Evolutionary conservation across 1,140 invertebrate species (phyloP).

Genomic region (Cherax quadricarinatus): DNA sequence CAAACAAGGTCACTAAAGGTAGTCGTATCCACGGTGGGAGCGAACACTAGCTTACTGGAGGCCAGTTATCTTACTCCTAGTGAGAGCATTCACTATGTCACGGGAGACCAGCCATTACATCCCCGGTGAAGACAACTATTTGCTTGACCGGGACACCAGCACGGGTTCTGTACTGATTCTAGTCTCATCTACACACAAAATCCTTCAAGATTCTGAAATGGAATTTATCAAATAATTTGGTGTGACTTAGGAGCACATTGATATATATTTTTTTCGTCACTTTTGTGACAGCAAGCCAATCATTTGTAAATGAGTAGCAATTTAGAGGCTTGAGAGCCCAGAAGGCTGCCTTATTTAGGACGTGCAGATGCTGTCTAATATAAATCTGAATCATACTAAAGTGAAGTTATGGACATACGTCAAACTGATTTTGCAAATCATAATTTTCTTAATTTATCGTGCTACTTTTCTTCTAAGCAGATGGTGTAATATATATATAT

Average conservation of each 20-base stretch:
- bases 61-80: neutral
- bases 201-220: slow-evolving; percentile 69
- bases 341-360: slow-evolving; percentile 7
- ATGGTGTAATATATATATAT: slow-evolving; percentile 4
- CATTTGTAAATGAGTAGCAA: slow-evolving; percentile 25
- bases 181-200: slow-evolving; percentile 67
- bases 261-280: slow-evolving; percentile 14
- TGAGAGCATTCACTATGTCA: neutral
- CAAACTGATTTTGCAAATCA: neutral
- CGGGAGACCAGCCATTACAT: neutral
- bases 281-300: slow-evolving; percentile 41
- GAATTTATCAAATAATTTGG: slow-evolving; percentile 31
- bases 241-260: slow-evolving; percentile 11
- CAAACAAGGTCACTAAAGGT: neutral
- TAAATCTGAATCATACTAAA: neutral
- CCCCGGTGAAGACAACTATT: neutral
- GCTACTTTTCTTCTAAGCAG: no score
- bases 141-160: slow-evolving; percentile 64
- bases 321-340: slow-evolving; percentile 42
- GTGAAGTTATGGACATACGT: neutral
- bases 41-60: neutral
- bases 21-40: neutral
- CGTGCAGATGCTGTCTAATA: neutral
- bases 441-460: no score
- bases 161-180: slow-evolving; percentile 52